These are phyloP conservation scores for Reticulitermes lucifugus DNA, from an alignment of 2,888 invertebrate genomes.

Conservation along the genomic window DNA sequence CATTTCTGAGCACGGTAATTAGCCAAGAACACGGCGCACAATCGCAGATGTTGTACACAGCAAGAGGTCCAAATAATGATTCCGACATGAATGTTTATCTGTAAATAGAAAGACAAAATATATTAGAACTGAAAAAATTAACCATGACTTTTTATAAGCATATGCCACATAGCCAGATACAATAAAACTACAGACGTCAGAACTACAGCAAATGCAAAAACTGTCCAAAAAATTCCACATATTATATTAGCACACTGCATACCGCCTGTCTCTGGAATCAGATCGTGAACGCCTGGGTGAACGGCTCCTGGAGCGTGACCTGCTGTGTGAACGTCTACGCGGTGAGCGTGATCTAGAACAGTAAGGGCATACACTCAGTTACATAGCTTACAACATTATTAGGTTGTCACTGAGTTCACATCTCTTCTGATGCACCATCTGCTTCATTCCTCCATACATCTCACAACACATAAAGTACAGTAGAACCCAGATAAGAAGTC, in stretches of 20 bases:
- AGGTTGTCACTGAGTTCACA: not conserved
- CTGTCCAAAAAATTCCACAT: not conserved
- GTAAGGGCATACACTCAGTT: not conserved
- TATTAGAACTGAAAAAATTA: not conserved
- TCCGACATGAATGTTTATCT: not conserved
- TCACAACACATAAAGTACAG: not conserved
- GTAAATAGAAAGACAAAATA: not conserved
- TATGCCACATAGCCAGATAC: not conserved
- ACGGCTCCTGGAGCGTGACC: constrained; percentile 51
- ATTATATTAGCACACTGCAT: constrained; percentile 17
- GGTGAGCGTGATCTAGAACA: constrained; percentile 52
- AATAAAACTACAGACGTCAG: not conserved
- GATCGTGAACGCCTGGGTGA: constrained; percentile 51
- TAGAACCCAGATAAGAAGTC: too few species aligned
- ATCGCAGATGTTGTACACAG: not conserved
- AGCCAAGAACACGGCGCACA: not conserved
- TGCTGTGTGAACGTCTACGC: constrained; percentile 49
- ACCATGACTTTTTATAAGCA: not conserved
- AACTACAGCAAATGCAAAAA: not conserved
- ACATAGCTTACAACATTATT: not conserved
- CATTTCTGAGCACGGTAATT: not conserved
- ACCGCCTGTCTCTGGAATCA: constrained; percentile 52
- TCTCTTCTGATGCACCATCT: not conserved
- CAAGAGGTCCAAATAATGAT: not conserved
- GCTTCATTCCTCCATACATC: not conserved